These are phyloP conservation scores for Lochmaea capreae DNA, from an alignment of 2,888 invertebrate species.

Conservation along the genomic window DNA sequence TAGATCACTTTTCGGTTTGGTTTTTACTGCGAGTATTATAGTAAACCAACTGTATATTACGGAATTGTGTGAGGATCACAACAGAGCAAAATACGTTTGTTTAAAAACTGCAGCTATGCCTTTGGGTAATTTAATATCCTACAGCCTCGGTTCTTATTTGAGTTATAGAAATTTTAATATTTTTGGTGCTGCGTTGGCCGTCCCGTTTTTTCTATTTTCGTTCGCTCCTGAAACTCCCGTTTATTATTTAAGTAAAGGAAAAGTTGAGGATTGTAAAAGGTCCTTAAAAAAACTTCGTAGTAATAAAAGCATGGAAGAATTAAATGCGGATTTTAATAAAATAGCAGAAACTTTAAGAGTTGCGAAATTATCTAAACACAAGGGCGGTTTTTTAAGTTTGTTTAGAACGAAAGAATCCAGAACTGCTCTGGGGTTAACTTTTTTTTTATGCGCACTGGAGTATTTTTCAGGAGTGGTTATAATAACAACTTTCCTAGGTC, in stretches of 20 bases:
- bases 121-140: slow-evolving; percentile 1
- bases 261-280: not conserved
- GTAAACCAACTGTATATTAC: not conserved
- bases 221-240: slow-evolving; percentile 12
- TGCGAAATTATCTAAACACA: slow-evolving; percentile 40
- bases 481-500: slow-evolving; percentile 20
- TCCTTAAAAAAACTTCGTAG: not conserved
- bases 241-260: slow-evolving; percentile 1
- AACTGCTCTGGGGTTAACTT: slow-evolving; percentile 10
- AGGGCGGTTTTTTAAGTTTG: not conserved
- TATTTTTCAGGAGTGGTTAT: slow-evolving; percentile 14
- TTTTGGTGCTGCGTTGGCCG: too few relatives aligned
- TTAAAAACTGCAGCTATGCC: not conserved
- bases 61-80: slow-evolving; percentile 10
- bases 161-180: not conserved
- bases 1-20: not conserved
- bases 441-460: not conserved
- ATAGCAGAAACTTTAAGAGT: not conserved
- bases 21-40: not conserved
- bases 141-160: not conserved
- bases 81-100: not conserved
- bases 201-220: not conserved
- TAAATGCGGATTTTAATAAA: not conserved
- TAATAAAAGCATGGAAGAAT: slow-evolving; percentile 1
- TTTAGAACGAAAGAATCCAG: slow-evolving; percentile 6